Base-by-base conservation (phyloP, 2,797 vertebrate genomes). In the Gallinago solitaria region DNA sequence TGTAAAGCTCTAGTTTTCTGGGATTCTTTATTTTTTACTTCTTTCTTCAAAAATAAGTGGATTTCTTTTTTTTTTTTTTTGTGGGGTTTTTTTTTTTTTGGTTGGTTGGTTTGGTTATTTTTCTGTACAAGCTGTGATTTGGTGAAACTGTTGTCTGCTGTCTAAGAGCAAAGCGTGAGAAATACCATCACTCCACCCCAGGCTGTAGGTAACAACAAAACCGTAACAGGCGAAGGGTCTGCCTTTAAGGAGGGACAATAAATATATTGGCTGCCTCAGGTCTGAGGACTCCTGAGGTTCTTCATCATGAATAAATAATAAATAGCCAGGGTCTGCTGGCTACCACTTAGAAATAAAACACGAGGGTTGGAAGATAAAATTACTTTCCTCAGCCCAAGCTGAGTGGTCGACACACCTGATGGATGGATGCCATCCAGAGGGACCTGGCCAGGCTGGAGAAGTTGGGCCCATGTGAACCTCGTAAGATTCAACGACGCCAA, bases 211-310 rank as follows among this genome's bases (percentile, higher is more conserved):
- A 70, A 39, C 25, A 37, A 50, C 32, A 84, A 78, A 90, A 56
- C 15, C 4, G 2, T 33, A 33, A 37, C 32, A 63, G 73, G 56
- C 9, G 7, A 86, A 89, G 45, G 15, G 11, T 77, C 51, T 94
- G 32, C 64, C 64, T 94, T 95, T 90, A 94, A 95, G 84, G 65
- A 95, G 83, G 76, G 87, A 79, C 30, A 84, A 67, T 65, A 87
- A 77, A 83, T 71, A 56, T 15, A 94, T 24, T 16, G 50, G 32
- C 64, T 96, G 75, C 80, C 67, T 77, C 50, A 77, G 33, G 48
- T 33, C 47, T 50, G 50, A 89, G 51, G 17, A 79, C 74, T 86
- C 84, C 56, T 18, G 87, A 93, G 45, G 79, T 96, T 91, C 86
- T 67, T 85, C 45, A 53, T 92, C 13, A 24, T 35, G 50, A 87